phyloP scores from a whole-genome alignment of 1,140 invertebrate genomes.

The Hirudo medicinalis region DNA sequence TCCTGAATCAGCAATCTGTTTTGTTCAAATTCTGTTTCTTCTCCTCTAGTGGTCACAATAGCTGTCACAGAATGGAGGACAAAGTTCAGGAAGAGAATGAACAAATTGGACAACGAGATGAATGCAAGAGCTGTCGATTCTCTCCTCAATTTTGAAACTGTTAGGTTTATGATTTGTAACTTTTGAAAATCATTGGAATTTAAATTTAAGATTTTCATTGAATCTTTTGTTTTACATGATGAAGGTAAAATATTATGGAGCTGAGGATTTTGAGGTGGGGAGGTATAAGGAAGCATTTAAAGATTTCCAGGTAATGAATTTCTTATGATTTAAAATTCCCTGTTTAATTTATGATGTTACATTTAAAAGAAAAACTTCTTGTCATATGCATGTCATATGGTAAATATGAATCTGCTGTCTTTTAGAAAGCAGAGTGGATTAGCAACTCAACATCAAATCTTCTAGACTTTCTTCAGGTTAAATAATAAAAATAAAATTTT shows the following conservation, averaged over 20 bases:
- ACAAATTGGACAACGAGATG: conserved; percentile 75
- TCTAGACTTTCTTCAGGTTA: conserved; percentile 58
- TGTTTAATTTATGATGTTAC: too few species aligned
- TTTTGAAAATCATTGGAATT: background rate
- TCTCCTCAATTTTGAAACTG: conserved; percentile 89
- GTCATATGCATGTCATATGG: background rate
- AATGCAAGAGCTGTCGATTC: conserved; percentile 85
- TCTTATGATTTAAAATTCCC: too few species aligned
- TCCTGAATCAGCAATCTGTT: too few species aligned
- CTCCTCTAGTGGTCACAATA: conserved; percentile 60
- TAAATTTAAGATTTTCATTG: too few species aligned
- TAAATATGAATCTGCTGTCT: too few species aligned
- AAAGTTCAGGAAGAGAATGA: conserved; percentile 84
- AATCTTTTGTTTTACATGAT: too few species aligned
- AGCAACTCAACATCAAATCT: conserved; percentile 69
- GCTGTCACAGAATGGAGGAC: conserved; percentile 86
- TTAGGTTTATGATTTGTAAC: conserved; percentile 26
- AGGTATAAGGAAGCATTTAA: conserved; percentile 66
- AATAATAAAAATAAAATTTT: too few species aligned
- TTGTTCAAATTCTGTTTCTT: too few species aligned
- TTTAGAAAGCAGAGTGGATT: conserved; percentile 70
- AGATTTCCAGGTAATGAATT: conserved; percentile 56
- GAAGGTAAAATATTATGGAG: conserved; percentile 79
- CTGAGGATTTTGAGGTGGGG: conserved; percentile 75
- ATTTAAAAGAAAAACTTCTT: background rate